Percentiles rank a stretch among this genome's conserved stretches.
Conservation (phyloP, 2,113 vertebrate genomes). For the Danio rerio region DNA sequence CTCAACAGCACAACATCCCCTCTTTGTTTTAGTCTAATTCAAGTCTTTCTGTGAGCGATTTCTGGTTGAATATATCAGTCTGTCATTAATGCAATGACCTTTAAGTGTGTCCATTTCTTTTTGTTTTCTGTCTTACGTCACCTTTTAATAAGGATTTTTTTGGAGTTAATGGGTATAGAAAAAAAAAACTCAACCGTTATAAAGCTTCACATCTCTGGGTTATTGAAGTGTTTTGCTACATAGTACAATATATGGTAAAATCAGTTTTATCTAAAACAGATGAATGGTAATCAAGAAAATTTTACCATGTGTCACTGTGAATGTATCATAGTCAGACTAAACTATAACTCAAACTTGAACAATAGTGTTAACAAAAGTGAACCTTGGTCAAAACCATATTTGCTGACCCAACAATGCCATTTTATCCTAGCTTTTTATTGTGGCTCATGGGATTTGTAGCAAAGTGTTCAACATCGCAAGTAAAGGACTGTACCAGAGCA, state of each 20-base stretch:
- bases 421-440: too few relatives aligned
- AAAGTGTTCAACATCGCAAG: too few relatives aligned
- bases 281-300: background rate
- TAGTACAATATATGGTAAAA: background rate
- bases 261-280: background rate
- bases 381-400: too few relatives aligned
- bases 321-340: too few relatives aligned
- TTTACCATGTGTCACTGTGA: background rate
- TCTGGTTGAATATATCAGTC: constrained; percentile 41
- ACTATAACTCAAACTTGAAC: too few relatives aligned
- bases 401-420: too few relatives aligned
- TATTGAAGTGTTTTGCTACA: too few relatives aligned
- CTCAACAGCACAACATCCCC: constrained; percentile 16
- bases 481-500: too few relatives aligned
- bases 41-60: constrained; percentile 32
- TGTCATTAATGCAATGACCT: constrained; percentile 42
- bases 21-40: constrained; percentile 52
- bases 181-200: background rate
- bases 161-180: too few relatives aligned
- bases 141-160: background rate
- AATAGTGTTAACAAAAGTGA: too few relatives aligned
- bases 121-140: constrained; percentile 30
- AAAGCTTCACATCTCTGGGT: background rate
- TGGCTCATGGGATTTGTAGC: too few relatives aligned
- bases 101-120: constrained; percentile 38